Conservation (phyloP, 2,888 invertebrate species). For the Apamea crenata region DNA sequence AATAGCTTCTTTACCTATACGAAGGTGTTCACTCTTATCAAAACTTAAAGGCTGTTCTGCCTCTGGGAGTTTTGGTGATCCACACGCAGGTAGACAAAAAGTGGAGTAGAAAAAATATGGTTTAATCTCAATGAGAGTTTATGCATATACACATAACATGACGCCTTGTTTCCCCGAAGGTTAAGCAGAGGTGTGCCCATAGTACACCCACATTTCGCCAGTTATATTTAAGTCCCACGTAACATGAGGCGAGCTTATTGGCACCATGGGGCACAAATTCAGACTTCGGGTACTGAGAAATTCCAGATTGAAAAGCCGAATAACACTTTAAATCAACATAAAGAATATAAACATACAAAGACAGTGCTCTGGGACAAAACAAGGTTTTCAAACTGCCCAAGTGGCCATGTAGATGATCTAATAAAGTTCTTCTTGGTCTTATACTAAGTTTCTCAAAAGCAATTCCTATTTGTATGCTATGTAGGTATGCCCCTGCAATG, state of each 20-base stretch:
- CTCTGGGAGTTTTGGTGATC: background rate
- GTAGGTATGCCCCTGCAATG: conserved; percentile 11
- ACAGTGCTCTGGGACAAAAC: background rate
- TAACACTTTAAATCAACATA: too few species aligned
- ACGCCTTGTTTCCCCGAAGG: background rate
- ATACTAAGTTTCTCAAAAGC: background rate
- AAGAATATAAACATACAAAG: too few species aligned
- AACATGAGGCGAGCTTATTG: too few species aligned
- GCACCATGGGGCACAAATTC: too few species aligned
- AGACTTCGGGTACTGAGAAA: too few species aligned
- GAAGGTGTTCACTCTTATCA: background rate
- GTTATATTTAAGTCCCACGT: too few species aligned
- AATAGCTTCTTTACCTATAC: background rate
- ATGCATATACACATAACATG: background rate
- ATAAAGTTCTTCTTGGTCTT: background rate
- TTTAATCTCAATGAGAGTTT: background rate
- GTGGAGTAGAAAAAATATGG: background rate
- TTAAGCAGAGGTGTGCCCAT: too few species aligned
- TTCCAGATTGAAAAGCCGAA: too few species aligned
- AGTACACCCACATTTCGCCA: too few species aligned
- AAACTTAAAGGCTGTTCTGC: background rate
- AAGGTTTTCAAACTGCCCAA: background rate
- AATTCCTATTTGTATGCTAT: conserved; percentile 18
- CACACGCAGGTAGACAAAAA: background rate
- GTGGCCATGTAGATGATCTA: background rate